Conservation (phyloP, 1,140 invertebrate species). For the Drepana arcuata region DNA sequence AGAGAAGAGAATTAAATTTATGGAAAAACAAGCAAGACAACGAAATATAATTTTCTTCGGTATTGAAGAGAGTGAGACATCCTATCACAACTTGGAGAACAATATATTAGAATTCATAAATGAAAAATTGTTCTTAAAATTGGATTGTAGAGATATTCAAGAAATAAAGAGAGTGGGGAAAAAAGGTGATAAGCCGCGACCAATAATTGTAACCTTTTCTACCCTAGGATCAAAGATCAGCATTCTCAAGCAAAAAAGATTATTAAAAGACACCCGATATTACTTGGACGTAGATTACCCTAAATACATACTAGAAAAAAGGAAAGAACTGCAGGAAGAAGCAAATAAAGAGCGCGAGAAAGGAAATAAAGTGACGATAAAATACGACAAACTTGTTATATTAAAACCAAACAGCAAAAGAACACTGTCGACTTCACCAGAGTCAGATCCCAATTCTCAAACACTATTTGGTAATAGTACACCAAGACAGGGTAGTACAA, state of each 20-base stretch:
- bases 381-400: constrained; percentile 16
- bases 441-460: neutral
- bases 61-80: neutral
- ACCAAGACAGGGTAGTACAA: too few species aligned
- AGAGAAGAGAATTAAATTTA: neutral
- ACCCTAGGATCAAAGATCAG: neutral
- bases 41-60: neutral
- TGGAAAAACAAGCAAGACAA: neutral
- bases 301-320: neutral
- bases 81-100: neutral
- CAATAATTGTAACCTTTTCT: neutral
- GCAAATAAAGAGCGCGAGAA: constrained; percentile 10
- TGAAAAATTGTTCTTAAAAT: neutral
- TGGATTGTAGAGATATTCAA: neutral
- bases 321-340: neutral
- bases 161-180: neutral
- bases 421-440: constrained; percentile 1
- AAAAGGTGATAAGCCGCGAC: neutral
- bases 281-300: neutral
- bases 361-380: constrained; percentile 9
- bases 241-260: neutral
- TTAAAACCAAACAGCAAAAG: constrained; percentile 4
- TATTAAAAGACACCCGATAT: neutral
- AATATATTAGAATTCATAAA: neutral
- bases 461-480: neutral